Conservation (phyloP, 2,113 vertebrate genomes). For the Alouatta palliata region DNA sequence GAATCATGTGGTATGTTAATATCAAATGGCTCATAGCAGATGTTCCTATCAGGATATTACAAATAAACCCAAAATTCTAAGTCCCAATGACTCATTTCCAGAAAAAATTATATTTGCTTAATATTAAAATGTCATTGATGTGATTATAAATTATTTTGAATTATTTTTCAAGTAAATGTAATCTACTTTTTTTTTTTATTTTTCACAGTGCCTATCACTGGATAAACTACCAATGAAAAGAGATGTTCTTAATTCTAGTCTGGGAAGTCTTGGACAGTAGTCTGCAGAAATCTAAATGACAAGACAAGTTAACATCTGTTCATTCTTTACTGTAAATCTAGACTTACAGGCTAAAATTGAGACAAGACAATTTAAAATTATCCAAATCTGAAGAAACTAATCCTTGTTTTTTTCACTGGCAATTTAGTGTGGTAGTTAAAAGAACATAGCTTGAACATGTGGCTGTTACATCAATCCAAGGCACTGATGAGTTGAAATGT, state of each 20-base stretch:
- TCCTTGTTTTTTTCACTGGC: not conserved
- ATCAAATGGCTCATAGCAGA: not conserved
- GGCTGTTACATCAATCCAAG: not conserved
- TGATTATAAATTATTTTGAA: not conserved
- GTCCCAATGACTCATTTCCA: not conserved
- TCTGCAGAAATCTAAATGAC: not conserved
- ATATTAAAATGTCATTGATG: not conserved
- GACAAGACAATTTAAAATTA: not conserved
- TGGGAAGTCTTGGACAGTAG: not conserved
- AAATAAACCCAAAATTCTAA: not conserved
- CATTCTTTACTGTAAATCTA: not conserved
- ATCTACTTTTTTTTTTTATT: not conserved
- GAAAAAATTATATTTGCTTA: not conserved
- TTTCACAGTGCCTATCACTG: not conserved
- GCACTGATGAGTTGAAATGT: not conserved
- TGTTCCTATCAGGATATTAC: slow-evolving; percentile 14
- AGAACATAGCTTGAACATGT: not conserved
- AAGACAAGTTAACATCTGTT: not conserved
- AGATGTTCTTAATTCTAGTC: not conserved
- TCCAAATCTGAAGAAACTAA: not conserved
- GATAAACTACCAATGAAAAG: not conserved
- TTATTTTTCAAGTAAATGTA: not conserved
- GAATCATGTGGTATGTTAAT: not conserved
- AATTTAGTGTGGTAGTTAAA: not conserved
- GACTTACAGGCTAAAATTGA: not conserved